Conservation (phyloP, 2,888 invertebrate species). For the Leptopilina syphax region DNA sequence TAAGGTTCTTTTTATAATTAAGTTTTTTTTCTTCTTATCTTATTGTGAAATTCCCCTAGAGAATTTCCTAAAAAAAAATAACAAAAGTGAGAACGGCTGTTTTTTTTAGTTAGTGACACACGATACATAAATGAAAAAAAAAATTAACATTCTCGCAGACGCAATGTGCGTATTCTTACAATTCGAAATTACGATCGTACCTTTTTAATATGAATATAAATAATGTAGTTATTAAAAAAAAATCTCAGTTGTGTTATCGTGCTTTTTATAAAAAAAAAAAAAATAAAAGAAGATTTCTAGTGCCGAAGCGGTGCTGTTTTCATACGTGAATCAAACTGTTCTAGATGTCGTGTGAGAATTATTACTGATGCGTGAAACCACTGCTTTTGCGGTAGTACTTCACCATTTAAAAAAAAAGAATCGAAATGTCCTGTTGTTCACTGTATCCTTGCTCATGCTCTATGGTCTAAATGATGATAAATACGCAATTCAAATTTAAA, state of each 20-base stretch:
- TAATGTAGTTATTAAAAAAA: slow-evolving; percentile 33
- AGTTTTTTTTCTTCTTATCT: not conserved
- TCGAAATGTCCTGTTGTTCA: slow-evolving; percentile 41
- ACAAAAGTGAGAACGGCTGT: not conserved
- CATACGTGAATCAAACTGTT: slow-evolving; percentile 44
- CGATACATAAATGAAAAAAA: not conserved
- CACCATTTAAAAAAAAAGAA: slow-evolving; percentile 18
- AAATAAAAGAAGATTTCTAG: not conserved
- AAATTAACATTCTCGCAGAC: not conserved
- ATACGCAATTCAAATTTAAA: slow-evolving; percentile 12
- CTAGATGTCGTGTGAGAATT: slow-evolving; percentile 45
- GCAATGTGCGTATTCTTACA: slow-evolving; percentile 36
- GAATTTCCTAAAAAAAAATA: not conserved
- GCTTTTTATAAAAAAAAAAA: slow-evolving; percentile 30
- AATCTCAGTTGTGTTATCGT: slow-evolving; percentile 39
- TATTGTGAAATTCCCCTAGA: not conserved
- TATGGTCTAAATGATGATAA: slow-evolving; percentile 40
- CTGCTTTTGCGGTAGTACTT: slow-evolving; percentile 57
- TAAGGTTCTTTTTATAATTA: not conserved
- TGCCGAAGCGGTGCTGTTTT: slow-evolving; percentile 38
- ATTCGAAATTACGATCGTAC: slow-evolving; percentile 51
- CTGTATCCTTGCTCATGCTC: slow-evolving; percentile 42
- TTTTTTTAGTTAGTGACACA: slow-evolving; percentile 20
- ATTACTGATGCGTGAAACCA: slow-evolving; percentile 49
- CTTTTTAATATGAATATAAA: slow-evolving; percentile 56